Base-by-base conservation (phyloP, 1,140 invertebrate species). In the Ostrea denselamellosa region DNA sequence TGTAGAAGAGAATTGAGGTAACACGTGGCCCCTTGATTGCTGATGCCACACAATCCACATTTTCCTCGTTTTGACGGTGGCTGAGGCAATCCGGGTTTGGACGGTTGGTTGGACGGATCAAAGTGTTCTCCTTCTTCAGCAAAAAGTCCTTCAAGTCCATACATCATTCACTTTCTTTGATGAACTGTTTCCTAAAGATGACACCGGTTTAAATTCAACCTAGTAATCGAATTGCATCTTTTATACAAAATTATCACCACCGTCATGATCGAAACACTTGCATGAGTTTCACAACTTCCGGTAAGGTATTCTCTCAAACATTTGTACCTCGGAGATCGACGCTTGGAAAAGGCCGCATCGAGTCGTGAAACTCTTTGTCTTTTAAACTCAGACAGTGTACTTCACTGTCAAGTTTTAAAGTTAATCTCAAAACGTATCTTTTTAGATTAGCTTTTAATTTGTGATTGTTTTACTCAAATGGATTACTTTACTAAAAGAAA, bases 11-110 rank as follows among this genome's bases (percentile, higher is more conserved):
- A 93, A 85, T 95, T 95, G 7, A 95, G 90, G 87, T 95, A 95
- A 87, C 95, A 95, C 9, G 95, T 95, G 5, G 94, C 93, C 65
- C 95, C 95, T 88, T 94, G 94, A 86, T 95, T 95, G 44, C 90
- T 89, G 54, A 95, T 94, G 2, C 95, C 95, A 88, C 92, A 91
- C 44, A 95, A 87, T 9, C 91, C 88, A 85, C 91, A 91, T n/a
- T 92, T 86, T 8, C 85, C 84, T 68, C 94, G 82, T 17, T 91
- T 92, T 65, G 86, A 25, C 28, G 92, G 92, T 4, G 93, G 93
- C 22, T 88, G 51, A 12, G 87, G 68, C 34, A 90, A 62, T 10
- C 68, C 83, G 19, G 77, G 17, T 25, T 86, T 87, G 17, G 14
- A 62, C 58, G 19, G 28, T 28, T 84, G 25, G 4, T 28, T 34